Evolutionary conservation across 2,888 invertebrate species (phyloP).

Genomic region (Acronicta psi): DNA sequence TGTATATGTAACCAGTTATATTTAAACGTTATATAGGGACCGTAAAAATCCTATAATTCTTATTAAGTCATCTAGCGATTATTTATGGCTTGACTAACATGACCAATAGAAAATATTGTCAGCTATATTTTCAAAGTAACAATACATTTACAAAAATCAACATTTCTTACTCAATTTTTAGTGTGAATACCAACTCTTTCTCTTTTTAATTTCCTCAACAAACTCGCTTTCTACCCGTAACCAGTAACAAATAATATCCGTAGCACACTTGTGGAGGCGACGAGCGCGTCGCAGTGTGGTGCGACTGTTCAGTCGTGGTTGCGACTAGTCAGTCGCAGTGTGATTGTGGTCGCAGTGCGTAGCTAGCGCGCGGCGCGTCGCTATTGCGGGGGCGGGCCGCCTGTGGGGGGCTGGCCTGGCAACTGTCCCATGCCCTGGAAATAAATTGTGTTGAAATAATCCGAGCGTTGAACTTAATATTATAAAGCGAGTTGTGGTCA

Average conservation of each 20-base stretch:
- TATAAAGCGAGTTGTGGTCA: too few relatives aligned
- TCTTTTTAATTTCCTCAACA: not conserved
- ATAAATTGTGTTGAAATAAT: too few relatives aligned
- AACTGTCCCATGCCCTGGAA: conserved; percentile 82
- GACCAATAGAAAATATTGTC: too few relatives aligned
- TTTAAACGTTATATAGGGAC: not conserved
- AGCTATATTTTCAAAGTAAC: too few relatives aligned
- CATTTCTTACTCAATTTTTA: conserved; percentile 1
- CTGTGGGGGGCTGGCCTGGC: conserved; percentile 81
- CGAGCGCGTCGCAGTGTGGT: conserved; percentile 4
- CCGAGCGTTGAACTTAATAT: too few relatives aligned
- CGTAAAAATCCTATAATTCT: too few relatives aligned
- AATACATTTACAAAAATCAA: not conserved
- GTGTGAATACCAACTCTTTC: not conserved
- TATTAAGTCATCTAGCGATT: too few relatives aligned
- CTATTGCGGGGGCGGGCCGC: conserved; percentile 82
- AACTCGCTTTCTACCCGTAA: not conserved
- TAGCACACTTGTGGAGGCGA: conserved; percentile 3
- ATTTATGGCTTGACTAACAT: too few relatives aligned
- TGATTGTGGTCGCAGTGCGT: conserved; percentile 40
- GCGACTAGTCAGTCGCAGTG: conserved; percentile 4
- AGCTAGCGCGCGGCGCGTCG: conserved; percentile 67
- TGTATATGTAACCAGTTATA: conserved; percentile 9
- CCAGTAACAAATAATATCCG: conserved; percentile 9
- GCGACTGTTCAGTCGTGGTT: not conserved